phyloP scores from a whole-genome alignment of 2,113 vertebrate genomes.

The Paramormyrops kingsleyae region DNA sequence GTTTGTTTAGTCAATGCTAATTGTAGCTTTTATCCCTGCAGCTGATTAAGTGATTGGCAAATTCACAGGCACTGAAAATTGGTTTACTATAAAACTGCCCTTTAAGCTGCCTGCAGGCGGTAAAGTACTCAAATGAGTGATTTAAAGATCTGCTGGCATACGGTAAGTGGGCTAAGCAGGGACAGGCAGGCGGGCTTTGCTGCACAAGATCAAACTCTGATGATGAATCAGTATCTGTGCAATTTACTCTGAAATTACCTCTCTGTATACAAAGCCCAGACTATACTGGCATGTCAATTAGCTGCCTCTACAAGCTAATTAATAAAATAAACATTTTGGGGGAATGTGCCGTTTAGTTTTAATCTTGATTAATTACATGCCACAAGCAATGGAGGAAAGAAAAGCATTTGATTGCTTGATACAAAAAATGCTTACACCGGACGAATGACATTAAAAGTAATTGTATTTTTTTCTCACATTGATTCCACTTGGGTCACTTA shows the following conservation, averaged over 20 bases:
- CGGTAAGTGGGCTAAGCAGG: neutral
- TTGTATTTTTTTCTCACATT: neutral
- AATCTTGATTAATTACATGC: conserved; percentile 1
- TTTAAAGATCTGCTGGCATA: neutral
- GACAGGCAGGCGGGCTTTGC: neutral
- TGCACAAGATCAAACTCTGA: neutral
- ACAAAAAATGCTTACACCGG: neutral
- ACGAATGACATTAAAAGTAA: neutral
- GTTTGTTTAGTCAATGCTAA: neutral
- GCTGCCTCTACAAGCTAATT: neutral
- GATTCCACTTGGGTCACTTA: neutral
- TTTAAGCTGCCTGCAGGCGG: conserved; percentile 5
- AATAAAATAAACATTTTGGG: neutral
- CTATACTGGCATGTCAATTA: neutral
- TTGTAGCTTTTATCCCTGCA: neutral
- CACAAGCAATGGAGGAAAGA: neutral
- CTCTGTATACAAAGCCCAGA: neutral
- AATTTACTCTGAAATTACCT: neutral
- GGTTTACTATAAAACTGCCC: neutral
- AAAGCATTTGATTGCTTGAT: neutral
- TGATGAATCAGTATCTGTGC: conserved; percentile 6
- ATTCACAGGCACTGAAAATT: neutral
- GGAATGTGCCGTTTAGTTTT: neutral
- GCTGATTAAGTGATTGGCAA: neutral
- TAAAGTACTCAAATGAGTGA: neutral